Evolutionary conservation across 1,140 invertebrate genomes (phyloP).

Genomic region (Conus ventricosus): DNA sequence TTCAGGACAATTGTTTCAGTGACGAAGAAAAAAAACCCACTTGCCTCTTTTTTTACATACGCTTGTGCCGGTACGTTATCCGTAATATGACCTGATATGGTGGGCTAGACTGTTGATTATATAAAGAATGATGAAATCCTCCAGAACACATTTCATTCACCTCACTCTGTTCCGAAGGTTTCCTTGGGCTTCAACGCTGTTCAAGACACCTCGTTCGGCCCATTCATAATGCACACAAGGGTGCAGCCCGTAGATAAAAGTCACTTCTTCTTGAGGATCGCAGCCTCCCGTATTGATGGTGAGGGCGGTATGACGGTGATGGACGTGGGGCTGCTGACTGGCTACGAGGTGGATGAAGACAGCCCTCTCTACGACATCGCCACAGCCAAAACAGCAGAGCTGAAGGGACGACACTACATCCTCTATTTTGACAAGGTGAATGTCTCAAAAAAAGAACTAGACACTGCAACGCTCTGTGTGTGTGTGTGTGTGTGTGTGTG

Average conservation of each 20-base stretch:
- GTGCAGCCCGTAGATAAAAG: neutral
- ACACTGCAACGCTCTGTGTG: neutral
- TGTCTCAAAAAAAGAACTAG: neutral
- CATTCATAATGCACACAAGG: neutral
- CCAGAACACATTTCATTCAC: too few relatives aligned
- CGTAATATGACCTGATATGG: too few relatives aligned
- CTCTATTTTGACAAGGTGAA: conserved; percentile 85
- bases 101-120: too few relatives aligned
- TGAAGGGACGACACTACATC: conserved; percentile 84
- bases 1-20: too few relatives aligned
- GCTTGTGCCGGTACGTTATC: too few relatives aligned
- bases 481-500: neutral
- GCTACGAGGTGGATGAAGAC: conserved; percentile 56
- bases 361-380: conserved; percentile 39
- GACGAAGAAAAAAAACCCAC: too few relatives aligned
- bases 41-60: too few relatives aligned
- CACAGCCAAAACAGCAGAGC: conserved; percentile 87
- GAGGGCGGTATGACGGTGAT: conserved; percentile 59
- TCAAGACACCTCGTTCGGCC: neutral
- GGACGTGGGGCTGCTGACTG: conserved; percentile 58
- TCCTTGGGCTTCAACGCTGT: conserved; percentile 25
- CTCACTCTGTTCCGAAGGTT: neutral
- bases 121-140: too few relatives aligned
- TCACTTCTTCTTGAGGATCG: neutral
- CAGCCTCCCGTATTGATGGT: neutral